These are phyloP conservation scores for Battus philenor DNA, from an alignment of 1,140 invertebrate genomes.

Conservation along the genomic window DNA sequence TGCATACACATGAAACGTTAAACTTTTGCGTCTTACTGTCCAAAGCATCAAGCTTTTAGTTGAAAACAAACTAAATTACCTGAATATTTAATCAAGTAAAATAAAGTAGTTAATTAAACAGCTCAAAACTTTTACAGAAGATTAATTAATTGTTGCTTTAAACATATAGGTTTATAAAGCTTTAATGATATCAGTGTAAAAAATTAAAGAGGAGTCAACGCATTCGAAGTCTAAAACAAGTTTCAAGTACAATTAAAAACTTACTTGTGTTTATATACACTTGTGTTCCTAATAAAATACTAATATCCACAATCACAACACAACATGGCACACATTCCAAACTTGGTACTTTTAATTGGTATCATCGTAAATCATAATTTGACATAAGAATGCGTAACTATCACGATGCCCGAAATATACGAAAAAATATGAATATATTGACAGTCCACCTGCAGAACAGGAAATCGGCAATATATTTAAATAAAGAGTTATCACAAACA, in stretches of 20 bases:
- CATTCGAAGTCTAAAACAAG: no score
- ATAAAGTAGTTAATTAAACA: no score
- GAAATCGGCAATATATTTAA: constrained; percentile 13
- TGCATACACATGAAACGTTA: no score
- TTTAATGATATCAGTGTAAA: no score
- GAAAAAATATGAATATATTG: constrained; percentile 6
- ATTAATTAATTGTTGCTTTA: no score
- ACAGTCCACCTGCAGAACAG: constrained; percentile 8
- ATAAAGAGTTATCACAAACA: constrained; percentile 11
- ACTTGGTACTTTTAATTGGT: constrained; percentile 3
- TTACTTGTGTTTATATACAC: constrained; percentile 12
- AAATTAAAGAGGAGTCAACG: no score
- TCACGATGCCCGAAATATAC: constrained; percentile 4
- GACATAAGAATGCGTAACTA: constrained; percentile 1
- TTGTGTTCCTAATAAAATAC: constrained; percentile 11
- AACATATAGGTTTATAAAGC: no score
- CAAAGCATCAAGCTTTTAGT: no score
- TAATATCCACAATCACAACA: constrained; percentile 14
- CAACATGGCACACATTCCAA: constrained; percentile 12
- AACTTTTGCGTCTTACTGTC: no score
- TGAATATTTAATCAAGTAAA: no score
- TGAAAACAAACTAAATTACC: no score
- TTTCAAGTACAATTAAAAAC: constrained; percentile 7
- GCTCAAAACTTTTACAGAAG: no score
- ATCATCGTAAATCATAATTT: constrained; percentile 3